Percentiles rank a stretch among this genome's conserved stretches.
These are phyloP conservation scores for Agonum fuliginosum DNA, from an alignment of 2,888 invertebrate genomes.

Conservation along the genomic window DNA sequence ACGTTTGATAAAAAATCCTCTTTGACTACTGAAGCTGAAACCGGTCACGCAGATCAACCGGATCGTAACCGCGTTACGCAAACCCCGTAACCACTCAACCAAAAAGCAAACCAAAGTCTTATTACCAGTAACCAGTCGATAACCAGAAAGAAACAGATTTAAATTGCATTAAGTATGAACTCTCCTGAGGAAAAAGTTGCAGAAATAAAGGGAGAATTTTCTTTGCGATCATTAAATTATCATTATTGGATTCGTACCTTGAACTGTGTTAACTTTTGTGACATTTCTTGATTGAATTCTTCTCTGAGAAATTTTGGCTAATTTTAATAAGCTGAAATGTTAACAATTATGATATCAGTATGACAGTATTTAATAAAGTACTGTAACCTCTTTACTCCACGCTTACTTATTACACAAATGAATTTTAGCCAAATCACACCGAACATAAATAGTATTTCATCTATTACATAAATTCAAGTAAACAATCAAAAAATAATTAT, in stretches of 20 bases:
- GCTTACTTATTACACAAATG: too few relatives aligned
- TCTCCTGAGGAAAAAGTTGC: background rate
- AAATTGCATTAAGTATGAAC: background rate
- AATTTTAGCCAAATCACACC: too few relatives aligned
- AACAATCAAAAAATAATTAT: too few relatives aligned
- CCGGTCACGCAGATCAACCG: conserved; percentile 21
- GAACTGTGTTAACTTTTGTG: background rate
- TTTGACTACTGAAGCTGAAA: background rate
- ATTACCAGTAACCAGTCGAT: background rate
- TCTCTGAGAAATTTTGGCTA: too few relatives aligned
- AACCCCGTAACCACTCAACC: background rate
- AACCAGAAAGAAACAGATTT: background rate
- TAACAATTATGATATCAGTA: too few relatives aligned
- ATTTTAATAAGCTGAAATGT: too few relatives aligned
- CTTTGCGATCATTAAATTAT: background rate
- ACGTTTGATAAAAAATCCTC: conserved; percentile 6
- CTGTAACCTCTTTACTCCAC: too few relatives aligned
- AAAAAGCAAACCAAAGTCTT: background rate
- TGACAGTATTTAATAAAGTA: too few relatives aligned
- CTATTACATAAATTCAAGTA: too few relatives aligned
- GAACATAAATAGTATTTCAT: too few relatives aligned
- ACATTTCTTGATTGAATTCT: background rate
- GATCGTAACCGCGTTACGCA: background rate
- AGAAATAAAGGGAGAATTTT: background rate
- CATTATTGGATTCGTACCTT: background rate